A percentile compares a stretch with the other conserved stretches of the same genome.
These are phyloP conservation scores for Cepaea hortensis DNA, from an alignment of 2,888 invertebrate species.

Conservation along the genomic window DNA sequence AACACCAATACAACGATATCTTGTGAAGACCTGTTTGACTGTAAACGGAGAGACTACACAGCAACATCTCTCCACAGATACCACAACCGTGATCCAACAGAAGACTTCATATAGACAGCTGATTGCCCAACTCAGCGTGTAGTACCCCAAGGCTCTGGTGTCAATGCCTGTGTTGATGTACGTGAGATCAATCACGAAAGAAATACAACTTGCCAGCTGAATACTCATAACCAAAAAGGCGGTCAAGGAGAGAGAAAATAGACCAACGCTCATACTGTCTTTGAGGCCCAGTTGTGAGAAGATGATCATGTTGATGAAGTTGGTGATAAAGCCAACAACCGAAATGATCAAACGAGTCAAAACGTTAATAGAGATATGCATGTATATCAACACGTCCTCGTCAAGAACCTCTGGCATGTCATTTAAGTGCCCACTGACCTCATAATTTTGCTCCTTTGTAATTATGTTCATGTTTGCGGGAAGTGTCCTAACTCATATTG, in stretches of 20 bases:
- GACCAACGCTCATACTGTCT: too few relatives aligned
- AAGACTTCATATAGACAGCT: neutral
- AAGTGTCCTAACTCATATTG: too few relatives aligned
- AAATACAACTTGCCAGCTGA: neutral
- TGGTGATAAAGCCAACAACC: neutral
- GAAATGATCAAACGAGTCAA: too few relatives aligned
- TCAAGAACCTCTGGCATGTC: too few relatives aligned
- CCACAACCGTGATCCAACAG: too few relatives aligned
- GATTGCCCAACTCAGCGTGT: neutral
- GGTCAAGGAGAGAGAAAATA: neutral
- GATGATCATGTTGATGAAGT: constrained; percentile 26
- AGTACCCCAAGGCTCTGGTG: neutral
- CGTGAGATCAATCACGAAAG: neutral
- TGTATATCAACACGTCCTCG: too few relatives aligned
- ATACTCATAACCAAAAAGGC: neutral
- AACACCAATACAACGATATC: neutral
- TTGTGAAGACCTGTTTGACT: constrained; percentile 20
- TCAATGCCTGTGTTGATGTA: neutral
- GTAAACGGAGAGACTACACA: constrained; percentile 27
- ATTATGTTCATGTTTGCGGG: too few relatives aligned
- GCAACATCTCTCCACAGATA: constrained; percentile 24
- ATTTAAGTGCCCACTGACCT: too few relatives aligned
- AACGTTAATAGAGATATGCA: too few relatives aligned
- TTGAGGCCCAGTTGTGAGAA: neutral
- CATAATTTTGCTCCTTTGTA: too few relatives aligned